A percentile compares a stretch with the other conserved stretches of the same genome.
These are phyloP conservation scores for Lamprologus lemairii DNA, from an alignment of 2,113 vertebrate genomes.

Conservation along the genomic window DNA sequence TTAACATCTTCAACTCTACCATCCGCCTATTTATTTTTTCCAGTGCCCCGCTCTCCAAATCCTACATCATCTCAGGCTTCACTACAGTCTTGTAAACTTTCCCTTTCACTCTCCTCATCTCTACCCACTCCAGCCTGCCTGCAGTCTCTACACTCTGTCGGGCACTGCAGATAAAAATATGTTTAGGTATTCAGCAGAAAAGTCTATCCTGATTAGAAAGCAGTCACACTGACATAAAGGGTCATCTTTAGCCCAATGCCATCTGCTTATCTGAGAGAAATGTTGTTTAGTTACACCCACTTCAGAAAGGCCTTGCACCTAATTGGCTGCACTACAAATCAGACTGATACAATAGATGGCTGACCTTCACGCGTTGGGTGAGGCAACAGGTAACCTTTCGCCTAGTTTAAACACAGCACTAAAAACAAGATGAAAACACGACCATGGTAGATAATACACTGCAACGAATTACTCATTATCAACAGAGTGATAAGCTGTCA, in stretches of 20 bases:
- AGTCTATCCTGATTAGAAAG: not conserved
- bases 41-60: not conserved
- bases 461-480: not conserved
- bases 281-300: not conserved
- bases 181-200: not conserved
- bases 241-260: not conserved
- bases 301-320: not conserved
- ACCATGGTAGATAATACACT: not conserved
- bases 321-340: not conserved
- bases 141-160: not conserved
- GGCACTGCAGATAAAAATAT: not conserved
- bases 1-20: not conserved
- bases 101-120: not conserved
- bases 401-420: not conserved
- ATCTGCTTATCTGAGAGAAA: not conserved
- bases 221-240: not conserved
- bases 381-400: not conserved
- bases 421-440: not conserved
- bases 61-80: not conserved
- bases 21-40: not conserved
- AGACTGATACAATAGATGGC: not conserved
- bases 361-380: not conserved
- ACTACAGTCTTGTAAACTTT: not conserved
- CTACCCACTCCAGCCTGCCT: not conserved
- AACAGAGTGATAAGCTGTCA: not conserved